Percentiles rank a stretch among this genome's conserved stretches.
Conservation (phyloP, 2,113 vertebrate species). For the Felis catus region DNA sequence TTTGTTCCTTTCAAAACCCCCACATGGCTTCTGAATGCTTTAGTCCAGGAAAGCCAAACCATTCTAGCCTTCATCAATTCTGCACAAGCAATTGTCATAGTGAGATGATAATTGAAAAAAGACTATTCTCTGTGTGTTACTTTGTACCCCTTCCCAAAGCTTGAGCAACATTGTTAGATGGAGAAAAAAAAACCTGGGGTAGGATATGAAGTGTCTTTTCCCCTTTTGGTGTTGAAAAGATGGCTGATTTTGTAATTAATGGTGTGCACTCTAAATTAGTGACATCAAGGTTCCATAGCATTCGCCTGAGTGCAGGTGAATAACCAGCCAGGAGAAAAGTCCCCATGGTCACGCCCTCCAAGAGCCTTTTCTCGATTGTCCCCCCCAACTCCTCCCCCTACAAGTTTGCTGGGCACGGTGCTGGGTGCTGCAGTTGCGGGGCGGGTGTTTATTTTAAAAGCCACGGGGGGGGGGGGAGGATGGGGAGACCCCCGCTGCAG, state of each 20-base stretch:
- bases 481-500: not conserved
- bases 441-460: not conserved
- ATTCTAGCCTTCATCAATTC: not conserved
- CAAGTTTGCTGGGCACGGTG: no score
- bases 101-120: not conserved
- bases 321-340: not conserved
- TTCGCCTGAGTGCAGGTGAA: not conserved
- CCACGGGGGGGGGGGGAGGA: not conserved
- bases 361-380: not conserved
- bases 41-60: not conserved
- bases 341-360: not conserved
- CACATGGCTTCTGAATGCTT: not conserved
- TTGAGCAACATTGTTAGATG: not conserved
- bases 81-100: not conserved
- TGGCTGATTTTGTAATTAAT: not conserved
- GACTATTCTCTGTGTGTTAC: not conserved
- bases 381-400: not conserved
- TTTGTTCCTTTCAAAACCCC: not conserved
- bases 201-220: not conserved
- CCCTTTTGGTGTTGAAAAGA: constrained; percentile 6
- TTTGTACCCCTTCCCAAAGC: not conserved
- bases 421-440: not conserved
- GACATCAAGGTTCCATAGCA: not conserved
- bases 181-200: no score
- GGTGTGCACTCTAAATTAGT: not conserved